Evolutionary conservation across 1,140 invertebrate genomes (phyloP), one percentile per base, ranked within the genome.

Genomic region (Arion vulgaris): DNA sequence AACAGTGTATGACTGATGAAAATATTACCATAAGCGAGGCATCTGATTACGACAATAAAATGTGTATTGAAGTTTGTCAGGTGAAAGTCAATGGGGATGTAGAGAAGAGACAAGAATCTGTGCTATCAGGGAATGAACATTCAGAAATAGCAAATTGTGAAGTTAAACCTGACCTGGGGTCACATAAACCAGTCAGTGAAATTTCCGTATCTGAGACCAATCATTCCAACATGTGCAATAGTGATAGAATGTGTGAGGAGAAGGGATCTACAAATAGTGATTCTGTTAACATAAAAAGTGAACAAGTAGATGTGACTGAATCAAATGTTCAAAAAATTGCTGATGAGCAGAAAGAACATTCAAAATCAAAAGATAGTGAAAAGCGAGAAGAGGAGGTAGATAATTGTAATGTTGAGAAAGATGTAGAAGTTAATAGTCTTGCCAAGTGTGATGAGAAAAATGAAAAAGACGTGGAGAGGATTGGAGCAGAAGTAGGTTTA

Each of bases 171-270:
- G 49, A 28, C 28, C 0, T 36, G 5, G 74, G 53, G 28, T 7
- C 49, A 38, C 36, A 76, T 17, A 28, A 49, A 28, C 26, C 45
- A 13, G 51, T 32, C 28, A 53, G 41, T 53, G 74, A 76, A 1
- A 76, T n/a, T 76, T 76, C 49, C 23, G 53, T 7, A 5, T 49
- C 51, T 19, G 74, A 28, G n/a, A 32, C 45, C 17, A 38, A 66
- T 79, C 76, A 79, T 79, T 79, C 76, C 76, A 68, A 15, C n/a
- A 1, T 79, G 76, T 79, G 57, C 76, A 79, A 66, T 79, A 57
- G 76, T 79, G 53, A 66, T 34, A 68, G 34, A 51, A 53, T 53
- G n/a, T 76, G 41, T 76, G 45, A 28, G 34, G 53, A 28, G 28
- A 79, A 68, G 34, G 7, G 13, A 77, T 39, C 38, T 79, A 15